Base-by-base conservation (phyloP, 2,888 invertebrate species). In the Caenorhabditis parvicauda region DNA sequence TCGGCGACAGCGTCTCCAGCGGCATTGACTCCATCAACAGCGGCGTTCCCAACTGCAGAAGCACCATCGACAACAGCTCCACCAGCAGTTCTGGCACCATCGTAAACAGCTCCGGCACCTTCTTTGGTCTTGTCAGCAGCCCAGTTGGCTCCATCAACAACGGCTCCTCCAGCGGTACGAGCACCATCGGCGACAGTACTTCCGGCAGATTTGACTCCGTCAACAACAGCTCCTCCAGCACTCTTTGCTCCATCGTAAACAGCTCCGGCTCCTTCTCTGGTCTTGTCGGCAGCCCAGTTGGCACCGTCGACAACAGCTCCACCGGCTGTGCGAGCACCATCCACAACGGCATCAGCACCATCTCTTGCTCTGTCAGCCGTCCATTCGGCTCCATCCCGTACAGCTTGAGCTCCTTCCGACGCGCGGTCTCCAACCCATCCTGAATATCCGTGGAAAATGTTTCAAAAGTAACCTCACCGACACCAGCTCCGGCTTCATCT, bases 61-160 rank as follows among this genome's bases (percentile, higher is more conserved):
- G 28, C 6, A 14, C 21, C 17, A 19, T 4, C 24, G 45, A 21
- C 3, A 17, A 12, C 19, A 32, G 38, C 17, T 14, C 6, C 5
- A 21, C 3, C n/a, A 28, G 12, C n/a, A 44, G 39, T 28, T 52
- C 58, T 46, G 19, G 54, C 60, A 52, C 51, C 55, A 22, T 45
- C 60, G 5, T 49, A 54, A 52, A 55, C 54, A 4, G 54, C 56
- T n/a, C 29, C 38, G 35, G 54, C 64, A 25, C 45, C 59, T 6
- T 32, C 54, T 14, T 28, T 41, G 45, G 52, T 27, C 17, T 29
- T 55, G n/a, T 50, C 35, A 27, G 25, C 47, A 2, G 47, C 37
- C 24, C 37, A 21, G 24, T 38, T 35, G 35, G 32, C 24, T 14
- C 9, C 51, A 38, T 35, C 57, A 19, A 29, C 17, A n/a, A 49